Conservation (phyloP, 2,113 vertebrate genomes). For the Atrichornis clamosus region DNA sequence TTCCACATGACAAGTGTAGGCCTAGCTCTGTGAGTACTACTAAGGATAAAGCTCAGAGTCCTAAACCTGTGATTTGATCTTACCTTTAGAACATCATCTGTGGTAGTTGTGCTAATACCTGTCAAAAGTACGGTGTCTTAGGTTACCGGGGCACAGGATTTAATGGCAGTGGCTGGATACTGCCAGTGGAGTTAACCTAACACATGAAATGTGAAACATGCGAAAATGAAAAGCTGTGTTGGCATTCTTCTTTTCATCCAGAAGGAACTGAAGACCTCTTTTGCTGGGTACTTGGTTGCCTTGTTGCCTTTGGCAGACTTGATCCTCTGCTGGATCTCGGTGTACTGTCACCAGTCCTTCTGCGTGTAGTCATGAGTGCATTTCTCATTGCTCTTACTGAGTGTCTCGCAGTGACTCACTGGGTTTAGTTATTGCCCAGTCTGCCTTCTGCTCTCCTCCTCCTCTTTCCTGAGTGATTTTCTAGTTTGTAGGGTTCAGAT, state of each 20-base stretch:
- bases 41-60: not conserved
- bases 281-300: not conserved
- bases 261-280: not conserved
- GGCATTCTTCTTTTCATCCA: not conserved
- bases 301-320: not conserved
- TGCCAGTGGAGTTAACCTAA: not conserved
- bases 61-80: not conserved
- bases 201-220: not conserved
- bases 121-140: not conserved
- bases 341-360: constrained; percentile 3
- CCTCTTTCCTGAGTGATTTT: constrained; percentile 24
- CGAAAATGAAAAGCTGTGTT: not conserved
- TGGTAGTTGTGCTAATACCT: not conserved
- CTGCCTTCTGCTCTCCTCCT: constrained; percentile 47
- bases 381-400: constrained; percentile 4
- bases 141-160: not conserved
- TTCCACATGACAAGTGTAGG: not conserved
- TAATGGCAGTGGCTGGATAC: not conserved
- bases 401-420: constrained; percentile 29
- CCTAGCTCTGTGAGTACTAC: not conserved
- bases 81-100: not conserved
- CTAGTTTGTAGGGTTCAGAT: not conserved
- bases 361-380: not conserved
- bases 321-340: not conserved
- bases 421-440: constrained; percentile 22